Evolutionary conservation across 2,888 invertebrate species (phyloP), one percentile per base, ranked within the genome.

Genomic region (Eremobia ochroleuca): DNA sequence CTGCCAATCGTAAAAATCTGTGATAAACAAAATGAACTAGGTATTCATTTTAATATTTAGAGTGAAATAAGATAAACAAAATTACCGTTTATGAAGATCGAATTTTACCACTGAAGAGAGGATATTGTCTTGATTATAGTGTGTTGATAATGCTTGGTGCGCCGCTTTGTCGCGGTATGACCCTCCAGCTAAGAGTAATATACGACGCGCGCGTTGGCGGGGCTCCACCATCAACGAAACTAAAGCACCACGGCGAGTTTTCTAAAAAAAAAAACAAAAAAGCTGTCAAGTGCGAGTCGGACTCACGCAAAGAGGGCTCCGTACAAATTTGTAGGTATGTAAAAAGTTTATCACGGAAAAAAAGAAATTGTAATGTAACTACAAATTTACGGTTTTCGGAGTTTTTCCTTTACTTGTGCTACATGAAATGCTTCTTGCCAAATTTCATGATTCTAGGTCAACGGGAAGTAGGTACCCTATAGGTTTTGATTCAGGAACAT

Each of bases 111-210:
- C 98, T 18, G 98, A 98, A 85, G 98, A 98, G 87, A 99, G 98
- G 85, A 98, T 98, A 93, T 98, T 98, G 96, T 99, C 99, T 83
- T 83, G 81, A 67, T 81, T 81, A 43, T 67, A 81, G 67, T 81
- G 83, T 77, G 98, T 97, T 88, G 98, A 97, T 92, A 98, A 97
- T 97, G 98, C 98, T 97, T 98, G 98, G 77, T 98, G 97, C 64
- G 97, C 97, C 25, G 97, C 97, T 68, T 98, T 97, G 94, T 98
- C 98, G 70, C 99, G 97, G 89, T 98, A 98, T 2, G 98, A 98
- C 25, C 99, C 99, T 40, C 99, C 99, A 83, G 98, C 98, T 66
- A 99, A 98, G 90, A 98, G 98, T 83, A 99, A 98, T 91, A 98
- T 98, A 93, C 99, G 99, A 83, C 99, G 98, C 0, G 99, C 98